A percentile compares a stretch with the other conserved stretches of the same genome.
Evolutionary conservation across 2,113 vertebrate species (phyloP).

Genomic region (Trichomycterus rosablanca): DNA sequence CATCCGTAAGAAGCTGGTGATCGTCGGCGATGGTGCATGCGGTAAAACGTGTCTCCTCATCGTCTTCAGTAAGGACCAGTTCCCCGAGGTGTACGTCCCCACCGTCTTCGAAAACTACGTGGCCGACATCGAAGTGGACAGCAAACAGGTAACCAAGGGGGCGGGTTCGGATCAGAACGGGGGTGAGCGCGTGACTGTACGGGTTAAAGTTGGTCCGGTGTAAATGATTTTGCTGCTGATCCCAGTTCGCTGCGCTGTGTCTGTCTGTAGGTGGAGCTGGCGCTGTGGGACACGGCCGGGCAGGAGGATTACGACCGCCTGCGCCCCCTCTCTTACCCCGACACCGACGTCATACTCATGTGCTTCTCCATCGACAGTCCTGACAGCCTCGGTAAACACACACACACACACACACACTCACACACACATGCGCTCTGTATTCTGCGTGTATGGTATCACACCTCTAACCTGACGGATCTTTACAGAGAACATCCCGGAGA

Average conservation of each 20-base stretch:
- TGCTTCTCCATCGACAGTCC: constrained; percentile 99
- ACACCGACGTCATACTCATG: constrained; percentile 98
- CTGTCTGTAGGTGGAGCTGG: constrained; percentile 88
- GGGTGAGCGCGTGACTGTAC: too few relatives aligned
- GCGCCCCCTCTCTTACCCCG: constrained; percentile 95
- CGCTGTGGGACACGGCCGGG: constrained; percentile 97
- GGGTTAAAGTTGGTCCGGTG: too few relatives aligned
- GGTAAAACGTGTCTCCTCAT: constrained; percentile 98
- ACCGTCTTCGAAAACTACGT: constrained; percentile 98
- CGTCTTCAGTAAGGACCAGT: constrained; percentile 98
- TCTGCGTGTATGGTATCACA: not conserved
- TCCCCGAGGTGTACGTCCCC: constrained; percentile 96
- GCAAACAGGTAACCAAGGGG: constrained; percentile 88
- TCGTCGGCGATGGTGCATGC: constrained; percentile 97
- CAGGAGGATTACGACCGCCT: constrained; percentile 97
- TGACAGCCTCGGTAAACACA: constrained; percentile 86
- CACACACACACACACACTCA: not conserved
- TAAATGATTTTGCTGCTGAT: too few relatives aligned
- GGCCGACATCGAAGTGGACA: constrained; percentile 95
- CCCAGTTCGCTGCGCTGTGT: too few relatives aligned
- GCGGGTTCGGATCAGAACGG: too few relatives aligned
- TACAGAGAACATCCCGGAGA: constrained; percentile 97
- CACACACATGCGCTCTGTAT: not conserved
- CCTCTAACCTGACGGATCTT: constrained; percentile 5
- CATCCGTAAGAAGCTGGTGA: constrained; percentile 98